phyloP scores from a whole-genome alignment of 2,888 invertebrate species.

The Napeogenes inachia region DNA sequence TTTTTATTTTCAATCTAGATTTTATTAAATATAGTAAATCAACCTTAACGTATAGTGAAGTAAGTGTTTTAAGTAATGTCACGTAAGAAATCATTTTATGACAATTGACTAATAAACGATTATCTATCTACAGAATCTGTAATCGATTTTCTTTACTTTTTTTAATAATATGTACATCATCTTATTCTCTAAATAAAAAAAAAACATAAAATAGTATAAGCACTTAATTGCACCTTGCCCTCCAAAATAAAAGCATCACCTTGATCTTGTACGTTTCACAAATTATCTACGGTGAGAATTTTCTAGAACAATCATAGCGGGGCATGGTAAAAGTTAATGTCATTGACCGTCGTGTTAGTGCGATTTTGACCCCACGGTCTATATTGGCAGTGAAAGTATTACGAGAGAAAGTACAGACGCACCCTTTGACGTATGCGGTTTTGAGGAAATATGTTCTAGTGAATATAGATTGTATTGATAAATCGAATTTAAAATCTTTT shows the following conservation, averaged over 20 bases:
- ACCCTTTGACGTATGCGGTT: slow-evolving; percentile 38
- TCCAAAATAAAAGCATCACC: neutral
- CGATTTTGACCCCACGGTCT: slow-evolving; percentile 44
- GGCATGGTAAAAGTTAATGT: slow-evolving; percentile 49
- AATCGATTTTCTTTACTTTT: too few relatives aligned
- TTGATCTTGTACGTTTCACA: slow-evolving; percentile 1
- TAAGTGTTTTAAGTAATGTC: too few relatives aligned
- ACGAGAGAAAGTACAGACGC: slow-evolving; percentile 46
- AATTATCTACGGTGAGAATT: neutral
- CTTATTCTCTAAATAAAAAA: too few relatives aligned
- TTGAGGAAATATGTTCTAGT: slow-evolving; percentile 30
- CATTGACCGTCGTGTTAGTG: slow-evolving; percentile 36
- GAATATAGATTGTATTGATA: slow-evolving; percentile 11
- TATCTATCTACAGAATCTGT: too few relatives aligned
- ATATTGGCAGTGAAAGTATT: slow-evolving; percentile 53
- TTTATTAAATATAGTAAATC: too few relatives aligned
- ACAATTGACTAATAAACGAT: too few relatives aligned
- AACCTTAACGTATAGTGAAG: too few relatives aligned
- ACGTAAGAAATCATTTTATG: too few relatives aligned
- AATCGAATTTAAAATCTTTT: neutral
- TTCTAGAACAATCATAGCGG: slow-evolving; percentile 5
- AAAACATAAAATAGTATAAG: too few relatives aligned
- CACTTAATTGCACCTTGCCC: too few relatives aligned
- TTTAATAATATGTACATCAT: too few relatives aligned
- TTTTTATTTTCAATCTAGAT: too few relatives aligned